Evolutionary conservation across 2,113 vertebrate genomes (phyloP), one percentile per base, ranked within the genome.

Genomic region (Plecturocebus donacophilus): DNA sequence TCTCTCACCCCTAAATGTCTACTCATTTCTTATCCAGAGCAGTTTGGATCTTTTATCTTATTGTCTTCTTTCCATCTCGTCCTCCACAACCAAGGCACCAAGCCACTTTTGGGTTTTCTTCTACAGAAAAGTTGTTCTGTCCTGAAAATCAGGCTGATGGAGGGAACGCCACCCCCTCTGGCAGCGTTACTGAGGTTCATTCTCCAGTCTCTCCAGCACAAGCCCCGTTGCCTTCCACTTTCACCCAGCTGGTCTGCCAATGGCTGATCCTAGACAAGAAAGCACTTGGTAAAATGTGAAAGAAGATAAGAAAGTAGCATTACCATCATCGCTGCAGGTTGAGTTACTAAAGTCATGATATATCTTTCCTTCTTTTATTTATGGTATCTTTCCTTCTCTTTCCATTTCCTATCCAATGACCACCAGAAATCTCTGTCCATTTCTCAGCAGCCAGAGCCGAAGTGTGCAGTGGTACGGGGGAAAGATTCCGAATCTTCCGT

Each of bases 401-500:
- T 95, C 1, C 4, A 5, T 94, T 75, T 90, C 8, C n/a, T 21
- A 32, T 5, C 40, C 58, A n/a, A 5, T 93, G 20, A 95, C 91
- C 84, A 76, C 9, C 27, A 25, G 88, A 64, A 19, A 7, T 96
- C 45, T 45, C 14, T 97, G 96, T 96, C 20, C 16, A 87, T 85
- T 12, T 47, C 96, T 20, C 98, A 99, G 99, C 99, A 1, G 98
- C 98, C 47, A 99, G 99, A 70, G 97, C 98, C 0, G 99, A 99
- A 0, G 8, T 98, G 61, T 98, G 96, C 95, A 99, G 97, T 61
- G 97, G 99, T 71, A 98, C 99, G 0, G 98, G 99, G 14, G 99
- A 99, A 96, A 98, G 99, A 80, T 99, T 99, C 96, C 99, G 99
- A n/a, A 99, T 99, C 87, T 99, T 99, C 98, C 99, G 99, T 21